Evolutionary conservation across 2,113 vertebrate genomes (phyloP), one percentile per base, ranked within the genome.

Genomic region (Nesoenas mayeri): DNA sequence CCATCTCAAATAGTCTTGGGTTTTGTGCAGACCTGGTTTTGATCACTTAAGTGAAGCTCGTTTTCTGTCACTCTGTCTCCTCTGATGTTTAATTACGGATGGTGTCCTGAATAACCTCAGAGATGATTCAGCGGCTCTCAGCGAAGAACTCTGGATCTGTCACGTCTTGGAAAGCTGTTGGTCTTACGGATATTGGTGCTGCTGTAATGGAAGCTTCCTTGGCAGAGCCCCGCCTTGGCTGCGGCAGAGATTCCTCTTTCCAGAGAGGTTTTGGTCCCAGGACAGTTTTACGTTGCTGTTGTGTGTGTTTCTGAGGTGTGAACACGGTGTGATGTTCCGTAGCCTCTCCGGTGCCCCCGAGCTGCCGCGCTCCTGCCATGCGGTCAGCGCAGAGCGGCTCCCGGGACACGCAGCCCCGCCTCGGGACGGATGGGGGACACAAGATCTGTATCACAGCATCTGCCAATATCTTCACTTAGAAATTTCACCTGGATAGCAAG

Each of bases 381-480:
- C 40, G 40, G 13, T 40, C 10, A 14, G 10, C 40, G 40, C 40
- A 40, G 12, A 7, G 5, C 42, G 13, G 42, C 15, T n/a, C 6
- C 42, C 42, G 3, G 62, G 21, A 0, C 24, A 10, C 50, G 6
- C 19, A 19, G 44, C 44, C 10, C 44, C 44, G 18, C 44, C 42
- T 44, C 19, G 47, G 12, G 50, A 7, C 18, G 61, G 51, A 22
- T 22, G 57, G 62, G 38, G 29, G 58, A 9, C 48, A 9, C 5
- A 1, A 6, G 51, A 4, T 29, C 28, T 28, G 0, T 34, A 7
- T 36, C 15, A 2, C 1, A 25, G 12, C n/a, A 5, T 16, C 14
- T 36, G 64, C 12, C 3, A 31, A 32, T 42, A 5, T 1, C 1
- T 15, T n/a, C 2, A 16, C 1, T 51, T 53, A 17, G 12, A 1